These are phyloP conservation scores for Elachura formosa DNA, from an alignment of 2,113 vertebrate genomes.

Conservation along the genomic window DNA sequence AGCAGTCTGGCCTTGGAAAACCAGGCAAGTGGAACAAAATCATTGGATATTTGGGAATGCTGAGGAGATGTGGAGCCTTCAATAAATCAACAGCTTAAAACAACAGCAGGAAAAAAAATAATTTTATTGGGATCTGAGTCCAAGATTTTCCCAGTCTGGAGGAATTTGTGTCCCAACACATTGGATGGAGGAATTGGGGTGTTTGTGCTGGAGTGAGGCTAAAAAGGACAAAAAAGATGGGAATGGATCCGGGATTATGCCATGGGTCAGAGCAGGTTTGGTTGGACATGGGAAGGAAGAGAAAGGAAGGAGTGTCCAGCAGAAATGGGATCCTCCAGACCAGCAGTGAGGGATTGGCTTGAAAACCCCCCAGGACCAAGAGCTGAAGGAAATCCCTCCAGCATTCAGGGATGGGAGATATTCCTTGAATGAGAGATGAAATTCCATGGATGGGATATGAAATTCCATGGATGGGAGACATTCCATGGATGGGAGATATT, in stretches of 20 bases:
- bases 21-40: slow-evolving; percentile 1
- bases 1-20: slow-evolving; percentile 21
- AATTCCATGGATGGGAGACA: not conserved
- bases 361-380: not conserved
- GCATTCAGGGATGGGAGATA: not conserved
- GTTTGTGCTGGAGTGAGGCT: not conserved
- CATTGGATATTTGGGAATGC: slow-evolving; percentile 24
- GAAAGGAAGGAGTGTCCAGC: not conserved
- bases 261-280: not conserved
- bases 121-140: not conserved
- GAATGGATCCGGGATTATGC: not conserved
- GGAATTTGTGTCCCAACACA: not conserved
- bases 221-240: not conserved
- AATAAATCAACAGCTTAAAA: not conserved
- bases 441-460: not conserved
- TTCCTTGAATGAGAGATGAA: no score
- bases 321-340: accelerated
- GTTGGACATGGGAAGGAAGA: not conserved
- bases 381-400: not conserved
- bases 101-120: accelerated
- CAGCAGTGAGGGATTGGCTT: accelerated
- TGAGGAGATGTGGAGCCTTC: not conserved
- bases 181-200: not conserved
- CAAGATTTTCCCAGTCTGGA: not conserved
- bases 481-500: no score